These are phyloP conservation scores for Myiagra hebetior DNA, from an alignment of 2,113 vertebrate genomes.

Conservation along the genomic window DNA sequence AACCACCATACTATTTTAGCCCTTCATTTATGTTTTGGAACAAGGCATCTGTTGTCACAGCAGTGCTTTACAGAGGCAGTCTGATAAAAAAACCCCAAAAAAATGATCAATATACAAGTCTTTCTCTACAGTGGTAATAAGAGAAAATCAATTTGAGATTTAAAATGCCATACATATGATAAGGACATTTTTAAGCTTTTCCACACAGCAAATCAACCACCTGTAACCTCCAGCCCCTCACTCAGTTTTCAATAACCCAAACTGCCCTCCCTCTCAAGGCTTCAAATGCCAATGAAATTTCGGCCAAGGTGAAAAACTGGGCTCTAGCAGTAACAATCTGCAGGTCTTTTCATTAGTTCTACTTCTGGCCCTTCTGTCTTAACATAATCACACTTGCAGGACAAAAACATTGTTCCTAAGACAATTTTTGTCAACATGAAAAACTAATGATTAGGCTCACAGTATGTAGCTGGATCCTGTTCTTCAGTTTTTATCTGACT, in stretches of 20 bases:
- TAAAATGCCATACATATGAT: not conserved
- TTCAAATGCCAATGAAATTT: not conserved
- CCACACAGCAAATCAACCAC: not conserved
- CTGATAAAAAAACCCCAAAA: not conserved
- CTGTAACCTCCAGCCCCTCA: not conserved
- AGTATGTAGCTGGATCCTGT: not conserved
- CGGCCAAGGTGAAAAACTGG: not conserved
- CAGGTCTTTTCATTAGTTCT: not conserved
- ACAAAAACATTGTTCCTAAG: not conserved
- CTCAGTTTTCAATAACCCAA: not conserved
- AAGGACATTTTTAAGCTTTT: not conserved
- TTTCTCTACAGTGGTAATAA: not conserved
- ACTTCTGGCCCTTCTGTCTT: not conserved
- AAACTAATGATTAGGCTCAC: not conserved
- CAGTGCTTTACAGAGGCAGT: not conserved
- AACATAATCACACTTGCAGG: not conserved
- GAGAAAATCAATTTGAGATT: not conserved
- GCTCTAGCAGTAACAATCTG: not conserved
- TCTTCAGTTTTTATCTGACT: not conserved
- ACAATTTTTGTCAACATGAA: not conserved
- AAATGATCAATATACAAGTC: not conserved
- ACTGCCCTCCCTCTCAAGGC: not conserved
- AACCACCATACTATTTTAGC: not conserved
- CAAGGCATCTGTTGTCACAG: not conserved
- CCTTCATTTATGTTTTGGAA: not conserved